Conservation (phyloP, 1,140 invertebrate species). For the Drosophila rhopaloa region DNA sequence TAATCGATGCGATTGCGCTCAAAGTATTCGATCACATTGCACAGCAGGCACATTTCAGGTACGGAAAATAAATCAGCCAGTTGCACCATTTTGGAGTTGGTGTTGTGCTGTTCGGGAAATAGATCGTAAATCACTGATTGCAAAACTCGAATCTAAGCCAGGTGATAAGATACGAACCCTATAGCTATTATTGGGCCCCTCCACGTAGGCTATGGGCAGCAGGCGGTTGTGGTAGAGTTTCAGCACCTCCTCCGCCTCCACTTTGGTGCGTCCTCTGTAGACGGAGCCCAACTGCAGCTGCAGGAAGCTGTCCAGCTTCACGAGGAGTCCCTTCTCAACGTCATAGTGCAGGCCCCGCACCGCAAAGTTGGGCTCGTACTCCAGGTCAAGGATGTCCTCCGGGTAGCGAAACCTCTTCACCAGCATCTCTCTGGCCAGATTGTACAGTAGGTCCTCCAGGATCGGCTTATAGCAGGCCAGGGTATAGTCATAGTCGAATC, state of each 20-base stretch:
- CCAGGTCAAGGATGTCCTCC: conserved; percentile 90
- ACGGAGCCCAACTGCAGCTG: conserved; percentile 98
- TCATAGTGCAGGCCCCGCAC: conserved; percentile 98
- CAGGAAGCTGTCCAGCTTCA: conserved; percentile 98
- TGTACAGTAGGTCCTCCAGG: conserved; percentile 96
- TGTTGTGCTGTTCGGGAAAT: conserved; percentile 85
- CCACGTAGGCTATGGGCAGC: conserved; percentile 93
- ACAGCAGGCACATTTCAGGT: conserved; percentile 97
- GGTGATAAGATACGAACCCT: conserved; percentile 44
- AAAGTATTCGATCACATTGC: conserved; percentile 97
- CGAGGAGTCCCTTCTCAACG: conserved; percentile 96
- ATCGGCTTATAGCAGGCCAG: conserved; percentile 97
- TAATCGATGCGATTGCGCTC: conserved; percentile 95
- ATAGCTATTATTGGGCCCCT: conserved; percentile 87
- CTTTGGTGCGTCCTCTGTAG: conserved; percentile 93
- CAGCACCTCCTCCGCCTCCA: conserved; percentile 94
- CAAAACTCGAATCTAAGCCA: neutral
- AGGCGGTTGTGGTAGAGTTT: conserved; percentile 94
- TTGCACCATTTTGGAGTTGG: conserved; percentile 95
- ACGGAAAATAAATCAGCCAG: conserved; percentile 98
- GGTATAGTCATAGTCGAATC: conserved; percentile 99
- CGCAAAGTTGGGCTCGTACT: conserved; percentile 96
- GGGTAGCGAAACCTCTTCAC: conserved; percentile 97
- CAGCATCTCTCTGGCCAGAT: conserved; percentile 94
- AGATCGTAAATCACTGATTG: conserved; percentile 14